These are phyloP conservation scores for Spinibarbus caldwelli DNA, from an alignment of 2,797 vertebrate genomes.

Conservation along the genomic window DNA sequence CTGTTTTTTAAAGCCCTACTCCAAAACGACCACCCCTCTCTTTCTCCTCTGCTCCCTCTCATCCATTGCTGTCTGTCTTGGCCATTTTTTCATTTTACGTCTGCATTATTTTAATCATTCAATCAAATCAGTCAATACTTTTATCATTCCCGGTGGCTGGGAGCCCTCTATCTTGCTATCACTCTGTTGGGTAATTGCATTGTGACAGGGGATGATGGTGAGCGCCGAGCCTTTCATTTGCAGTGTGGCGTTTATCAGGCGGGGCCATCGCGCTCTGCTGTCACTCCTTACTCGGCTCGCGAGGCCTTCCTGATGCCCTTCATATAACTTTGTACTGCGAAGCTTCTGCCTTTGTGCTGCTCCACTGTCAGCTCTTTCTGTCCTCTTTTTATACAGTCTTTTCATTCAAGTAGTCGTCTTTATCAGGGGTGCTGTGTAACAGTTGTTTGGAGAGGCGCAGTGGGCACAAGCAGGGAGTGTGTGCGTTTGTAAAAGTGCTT, in stretches of 20 bases:
- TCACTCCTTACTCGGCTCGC: constrained; percentile 99
- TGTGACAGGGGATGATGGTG: constrained; percentile 99
- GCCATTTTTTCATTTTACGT: constrained; percentile 94
- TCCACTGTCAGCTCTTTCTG: constrained; percentile 50
- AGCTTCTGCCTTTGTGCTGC: constrained; percentile 65
- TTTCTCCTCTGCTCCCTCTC: constrained; percentile 87
- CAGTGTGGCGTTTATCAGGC: constrained; percentile 99
- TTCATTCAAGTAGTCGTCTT: constrained; percentile 54
- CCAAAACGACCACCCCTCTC: constrained; percentile 63
- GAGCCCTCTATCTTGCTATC: constrained; percentile 99
- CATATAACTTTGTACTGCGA: constrained; percentile 99
- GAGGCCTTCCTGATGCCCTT: constrained; percentile 99
- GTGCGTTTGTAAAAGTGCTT: constrained; percentile 29
- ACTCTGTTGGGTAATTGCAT: constrained; percentile 99
- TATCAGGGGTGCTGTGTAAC: constrained; percentile 57
- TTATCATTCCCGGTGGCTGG: constrained; percentile 99
- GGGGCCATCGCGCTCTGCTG: constrained; percentile 98
- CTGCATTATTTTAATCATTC: constrained; percentile 99
- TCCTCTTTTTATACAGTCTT: constrained; percentile 49
- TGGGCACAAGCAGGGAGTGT: constrained; percentile 27
- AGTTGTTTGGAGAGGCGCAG: constrained; percentile 58
- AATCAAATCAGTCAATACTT: constrained; percentile 99
- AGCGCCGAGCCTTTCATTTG: constrained; percentile 99
- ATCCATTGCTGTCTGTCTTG: constrained; percentile 58
- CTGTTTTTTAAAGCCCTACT: constrained; percentile 59